These are phyloP conservation scores for Pseudopipra pipra DNA, from an alignment of 2,113 vertebrate genomes.

Conservation along the genomic window DNA sequence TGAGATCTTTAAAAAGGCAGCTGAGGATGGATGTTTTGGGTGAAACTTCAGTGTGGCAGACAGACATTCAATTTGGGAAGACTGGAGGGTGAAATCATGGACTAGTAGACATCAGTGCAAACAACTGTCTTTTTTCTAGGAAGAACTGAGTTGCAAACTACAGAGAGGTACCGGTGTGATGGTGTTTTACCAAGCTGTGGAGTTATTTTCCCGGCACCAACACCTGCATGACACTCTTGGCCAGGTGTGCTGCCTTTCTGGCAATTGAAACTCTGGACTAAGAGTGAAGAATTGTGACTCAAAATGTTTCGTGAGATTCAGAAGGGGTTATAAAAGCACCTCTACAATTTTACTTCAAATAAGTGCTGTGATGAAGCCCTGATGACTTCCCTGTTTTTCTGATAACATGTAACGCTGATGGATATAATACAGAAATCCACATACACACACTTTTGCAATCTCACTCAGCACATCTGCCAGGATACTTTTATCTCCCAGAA, in stretches of 20 bases:
- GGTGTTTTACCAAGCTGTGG: background rate
- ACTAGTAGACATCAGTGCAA: background rate
- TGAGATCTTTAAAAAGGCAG: background rate
- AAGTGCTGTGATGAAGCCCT: background rate
- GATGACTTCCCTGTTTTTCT: background rate
- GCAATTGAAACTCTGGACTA: background rate
- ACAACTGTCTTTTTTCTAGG: background rate
- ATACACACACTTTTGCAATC: fast-evolving
- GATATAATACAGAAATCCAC: background rate
- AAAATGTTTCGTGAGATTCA: background rate
- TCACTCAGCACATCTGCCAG: background rate
- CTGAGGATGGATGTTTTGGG: background rate
- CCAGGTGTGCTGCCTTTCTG: background rate
- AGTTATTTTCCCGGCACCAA: background rate
- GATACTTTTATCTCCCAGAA: background rate
- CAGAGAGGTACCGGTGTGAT: background rate
- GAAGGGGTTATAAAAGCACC: background rate
- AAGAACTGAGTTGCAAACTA: background rate
- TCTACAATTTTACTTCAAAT: background rate
- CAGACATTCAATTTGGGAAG: background rate
- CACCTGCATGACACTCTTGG: background rate
- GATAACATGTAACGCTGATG: background rate
- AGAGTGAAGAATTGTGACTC: background rate
- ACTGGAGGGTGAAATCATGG: background rate
- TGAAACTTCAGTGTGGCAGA: background rate